phyloP scores from a whole-genome alignment of 2,797 vertebrate species.

The Enteromius thamalakanensis region DNA sequence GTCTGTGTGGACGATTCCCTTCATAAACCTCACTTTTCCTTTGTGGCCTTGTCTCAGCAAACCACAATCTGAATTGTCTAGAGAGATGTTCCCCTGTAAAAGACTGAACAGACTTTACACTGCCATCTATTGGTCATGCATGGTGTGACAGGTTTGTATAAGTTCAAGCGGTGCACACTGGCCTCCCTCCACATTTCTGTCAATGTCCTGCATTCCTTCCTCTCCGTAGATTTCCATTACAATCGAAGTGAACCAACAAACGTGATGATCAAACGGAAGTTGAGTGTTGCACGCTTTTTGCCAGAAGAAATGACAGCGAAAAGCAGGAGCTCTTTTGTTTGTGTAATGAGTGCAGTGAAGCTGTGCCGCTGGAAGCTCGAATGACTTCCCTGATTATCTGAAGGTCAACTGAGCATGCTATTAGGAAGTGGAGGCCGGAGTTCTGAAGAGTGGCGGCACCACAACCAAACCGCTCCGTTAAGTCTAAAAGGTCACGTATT shows the following conservation, averaged over 20 bases:
- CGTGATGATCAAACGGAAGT: neutral
- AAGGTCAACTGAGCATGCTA: slow-evolving; percentile 49
- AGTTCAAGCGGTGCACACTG: slow-evolving; percentile 30
- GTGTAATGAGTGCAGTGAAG: slow-evolving; percentile 51
- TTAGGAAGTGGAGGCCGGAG: slow-evolving; percentile 31
- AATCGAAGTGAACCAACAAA: neutral
- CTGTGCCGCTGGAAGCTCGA: slow-evolving; percentile 19
- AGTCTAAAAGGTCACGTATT: slow-evolving; percentile 42
- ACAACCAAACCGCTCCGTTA: slow-evolving; percentile 3
- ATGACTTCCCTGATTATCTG: slow-evolving; percentile 44
- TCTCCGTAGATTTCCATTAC: slow-evolving; percentile 8
- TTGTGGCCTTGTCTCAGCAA: neutral
- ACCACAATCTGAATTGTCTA: neutral
- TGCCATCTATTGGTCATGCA: slow-evolving; percentile 74
- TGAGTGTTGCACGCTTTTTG: neutral
- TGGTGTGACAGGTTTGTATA: slow-evolving; percentile 12
- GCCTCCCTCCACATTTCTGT: slow-evolving; percentile 5
- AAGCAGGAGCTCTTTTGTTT: slow-evolving; percentile 27
- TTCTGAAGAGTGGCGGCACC: slow-evolving; percentile 14
- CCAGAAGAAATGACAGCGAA: neutral
- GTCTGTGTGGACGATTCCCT: slow-evolving; percentile 48
- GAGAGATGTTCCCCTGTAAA: slow-evolving; percentile 23
- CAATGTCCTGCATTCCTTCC: neutral
- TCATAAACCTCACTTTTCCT: neutral
- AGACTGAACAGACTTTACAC: slow-evolving; percentile 71